A percentile compares a stretch with the other conserved stretches of the same genome.
These are phyloP conservation scores for Alcedo quadribrachys DNA, from an alignment of 2,797 vertebrate species.

Conservation along the genomic window DNA sequence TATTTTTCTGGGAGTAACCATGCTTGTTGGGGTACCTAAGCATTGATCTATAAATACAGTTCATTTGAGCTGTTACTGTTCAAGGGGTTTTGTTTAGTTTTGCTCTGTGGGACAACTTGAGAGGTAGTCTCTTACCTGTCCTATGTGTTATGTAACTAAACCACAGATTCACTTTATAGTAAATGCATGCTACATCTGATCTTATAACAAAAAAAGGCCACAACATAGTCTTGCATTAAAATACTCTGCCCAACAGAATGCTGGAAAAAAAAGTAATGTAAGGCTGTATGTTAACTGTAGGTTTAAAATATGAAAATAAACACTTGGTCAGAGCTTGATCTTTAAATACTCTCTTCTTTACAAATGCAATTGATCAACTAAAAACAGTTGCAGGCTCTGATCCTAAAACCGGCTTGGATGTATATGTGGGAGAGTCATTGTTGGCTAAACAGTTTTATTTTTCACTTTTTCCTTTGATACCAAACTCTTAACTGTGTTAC, in stretches of 20 bases:
- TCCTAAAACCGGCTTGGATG: background rate
- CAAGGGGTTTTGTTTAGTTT: background rate
- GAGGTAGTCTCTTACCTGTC: background rate
- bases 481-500: background rate
- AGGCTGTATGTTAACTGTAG: background rate
- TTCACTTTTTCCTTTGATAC: background rate
- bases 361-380: background rate
- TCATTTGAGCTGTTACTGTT: background rate
- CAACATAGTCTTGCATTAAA: background rate
- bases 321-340: background rate
- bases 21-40: background rate
- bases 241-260: background rate
- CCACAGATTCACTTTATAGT: background rate
- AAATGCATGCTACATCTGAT: background rate
- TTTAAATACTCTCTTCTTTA: background rate
- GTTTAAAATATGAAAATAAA: background rate
- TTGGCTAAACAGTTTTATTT: background rate
- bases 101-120: background rate
- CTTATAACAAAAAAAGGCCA: background rate
- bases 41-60: background rate
- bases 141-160: background rate
- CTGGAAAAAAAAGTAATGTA: background rate
- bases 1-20: background rate
- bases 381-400: background rate
- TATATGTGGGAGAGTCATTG: background rate